A percentile compares a stretch with the other conserved stretches of the same genome.
Evolutionary conservation across 2,797 vertebrate genomes (phyloP).

Genomic region (Scarus forsteni): DNA sequence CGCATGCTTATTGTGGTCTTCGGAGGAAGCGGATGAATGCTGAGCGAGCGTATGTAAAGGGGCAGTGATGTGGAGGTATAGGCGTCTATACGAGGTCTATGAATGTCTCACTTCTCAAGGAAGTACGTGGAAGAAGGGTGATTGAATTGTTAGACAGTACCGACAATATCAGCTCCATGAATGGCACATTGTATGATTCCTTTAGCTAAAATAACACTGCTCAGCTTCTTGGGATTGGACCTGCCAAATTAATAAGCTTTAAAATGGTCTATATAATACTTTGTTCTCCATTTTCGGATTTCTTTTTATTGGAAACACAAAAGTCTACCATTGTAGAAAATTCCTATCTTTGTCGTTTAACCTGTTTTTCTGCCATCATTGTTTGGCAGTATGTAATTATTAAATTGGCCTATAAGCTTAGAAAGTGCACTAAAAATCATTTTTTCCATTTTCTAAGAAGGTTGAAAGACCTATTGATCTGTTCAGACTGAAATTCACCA

Average conservation of each 20-base stretch:
- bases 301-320: not conserved
- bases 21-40: slow-evolving; percentile 45
- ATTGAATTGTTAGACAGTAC: not conserved
- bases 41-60: not conserved
- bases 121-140: no score
- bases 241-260: no score
- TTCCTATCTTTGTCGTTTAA: not conserved
- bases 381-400: no score
- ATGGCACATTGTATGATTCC: not conserved
- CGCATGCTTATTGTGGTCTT: slow-evolving; percentile 62
- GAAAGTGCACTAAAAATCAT: no score
- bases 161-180: not conserved
- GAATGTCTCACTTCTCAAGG: slow-evolving; percentile 6
- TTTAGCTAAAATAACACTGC: not conserved
- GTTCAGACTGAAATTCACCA: no score
- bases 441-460: not conserved
- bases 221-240: not conserved
- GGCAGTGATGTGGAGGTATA: slow-evolving; percentile 24
- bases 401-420: no score
- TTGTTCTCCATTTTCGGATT: no score
- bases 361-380: not conserved
- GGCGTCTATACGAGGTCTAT: slow-evolving; percentile 9
- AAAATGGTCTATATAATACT: no score
- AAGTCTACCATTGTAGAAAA: not conserved
- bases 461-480: not conserved